Evolutionary conservation across 2,113 vertebrate species (phyloP), one percentile per base, ranked within the genome.

Genomic region (Pogona vitticeps): DNA sequence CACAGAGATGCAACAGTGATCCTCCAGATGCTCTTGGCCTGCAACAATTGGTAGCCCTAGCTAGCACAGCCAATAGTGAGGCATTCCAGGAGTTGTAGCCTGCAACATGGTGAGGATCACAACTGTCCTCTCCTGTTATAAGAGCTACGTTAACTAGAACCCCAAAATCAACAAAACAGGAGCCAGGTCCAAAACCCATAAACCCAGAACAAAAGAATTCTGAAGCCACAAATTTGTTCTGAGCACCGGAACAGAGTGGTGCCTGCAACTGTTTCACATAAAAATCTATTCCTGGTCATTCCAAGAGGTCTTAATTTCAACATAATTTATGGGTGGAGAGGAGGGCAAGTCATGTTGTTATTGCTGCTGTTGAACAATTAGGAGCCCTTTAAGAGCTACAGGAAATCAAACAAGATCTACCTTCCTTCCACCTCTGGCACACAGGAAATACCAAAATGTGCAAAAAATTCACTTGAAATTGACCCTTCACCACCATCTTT

Each of bases 401-500:
- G 61, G 28, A 81, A 42, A 65, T 31, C 63, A 76, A 5, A n/a
- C 26, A 31, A 42, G 38, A 81, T 67, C 23, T 81, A 67, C 28
- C 61, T 67, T 67, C 38, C 5, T 12, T 14, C 38, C 38, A 65
- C 7, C 33, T 23, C 17, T 14, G 38, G 42, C 38, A 42, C 40
- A 75, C 21, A 68, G 46, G 82, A 91, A 90, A 21, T 77, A 9
- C 0, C 36, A 83, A 73, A 82, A 70, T 86, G 76, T 83, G 70
- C 38, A 78, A 56, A 67, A 91, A 91, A 87, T 70, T 6, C 13
- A 56, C 28, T 28, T 70, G 46, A 28, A 15, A 76, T 4, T 42
- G 61, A 68, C 7, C 14, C n/a, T 42, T n/a, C 36, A 52, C 28
- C 72, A 70, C 4, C 2, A 58, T 52, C 1, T 61, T 61, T 28